Conservation (phyloP, 2,888 invertebrate species). For the Boloria selene region DNA sequence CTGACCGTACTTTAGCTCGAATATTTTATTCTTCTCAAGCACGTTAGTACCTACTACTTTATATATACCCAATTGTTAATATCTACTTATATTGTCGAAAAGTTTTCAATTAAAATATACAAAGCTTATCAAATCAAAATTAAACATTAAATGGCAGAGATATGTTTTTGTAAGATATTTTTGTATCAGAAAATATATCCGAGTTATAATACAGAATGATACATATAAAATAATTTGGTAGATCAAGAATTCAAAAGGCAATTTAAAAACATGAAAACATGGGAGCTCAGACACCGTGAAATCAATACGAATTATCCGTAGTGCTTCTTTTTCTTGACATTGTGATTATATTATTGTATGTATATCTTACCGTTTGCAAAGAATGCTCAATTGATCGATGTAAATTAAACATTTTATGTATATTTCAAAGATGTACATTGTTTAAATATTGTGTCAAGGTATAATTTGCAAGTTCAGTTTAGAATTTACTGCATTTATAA, state of each 20-base stretch:
- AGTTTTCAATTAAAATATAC: too few species aligned
- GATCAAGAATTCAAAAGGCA: conserved; percentile 17
- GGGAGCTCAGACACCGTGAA: conserved; percentile 32
- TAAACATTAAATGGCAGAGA: neutral
- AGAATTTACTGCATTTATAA: too few species aligned
- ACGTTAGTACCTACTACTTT: too few species aligned
- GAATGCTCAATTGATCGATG: conserved; percentile 27
- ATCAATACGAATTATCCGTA: conserved; percentile 28
- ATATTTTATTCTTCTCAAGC: too few species aligned
- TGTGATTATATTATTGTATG: neutral
- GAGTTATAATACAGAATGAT: conserved; percentile 14
- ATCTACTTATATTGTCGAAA: too few species aligned
- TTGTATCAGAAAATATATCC: neutral
- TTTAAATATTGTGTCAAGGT: neutral
- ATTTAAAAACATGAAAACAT: conserved; percentile 38
- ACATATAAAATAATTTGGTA: conserved; percentile 3
- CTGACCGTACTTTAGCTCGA: neutral
- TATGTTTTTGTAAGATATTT: neutral
- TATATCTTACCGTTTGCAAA: conserved; percentile 34
- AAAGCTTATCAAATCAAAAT: too few species aligned
- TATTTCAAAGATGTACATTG: conserved; percentile 8
- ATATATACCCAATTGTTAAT: too few species aligned
- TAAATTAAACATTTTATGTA: conserved; percentile 6
- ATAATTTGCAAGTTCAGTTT: neutral
- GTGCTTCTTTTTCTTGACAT: conserved; percentile 11